Percentiles rank a stretch among this genome's conserved stretches.
These are phyloP conservation scores for Adoxophyes honmai DNA, from an alignment of 1,140 invertebrate species.

Conservation along the genomic window DNA sequence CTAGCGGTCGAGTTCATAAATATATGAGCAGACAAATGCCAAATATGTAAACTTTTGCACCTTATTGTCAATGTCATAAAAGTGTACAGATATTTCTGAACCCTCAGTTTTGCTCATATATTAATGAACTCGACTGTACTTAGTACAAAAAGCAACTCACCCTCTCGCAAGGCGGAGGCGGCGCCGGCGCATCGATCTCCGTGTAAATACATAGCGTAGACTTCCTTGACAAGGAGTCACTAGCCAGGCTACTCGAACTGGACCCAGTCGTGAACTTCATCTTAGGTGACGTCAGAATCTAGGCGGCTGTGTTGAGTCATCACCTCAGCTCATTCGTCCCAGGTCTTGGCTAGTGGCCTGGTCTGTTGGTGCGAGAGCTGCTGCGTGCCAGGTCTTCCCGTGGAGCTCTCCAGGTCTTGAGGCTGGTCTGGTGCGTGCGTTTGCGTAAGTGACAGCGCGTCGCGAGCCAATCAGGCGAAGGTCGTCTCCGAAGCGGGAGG, in stretches of 20 bases:
- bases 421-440: no score
- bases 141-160: slow-evolving; percentile 35
- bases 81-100: no score
- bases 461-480: slow-evolving; percentile 31
- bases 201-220: slow-evolving; percentile 77
- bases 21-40: no score
- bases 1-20: no score
- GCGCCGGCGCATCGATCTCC: slow-evolving; percentile 50
- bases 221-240: slow-evolving; percentile 77
- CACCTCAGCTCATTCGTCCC: slow-evolving; percentile 50
- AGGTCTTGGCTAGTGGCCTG: slow-evolving; percentile 16
- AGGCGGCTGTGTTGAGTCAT: slow-evolving; percentile 65
- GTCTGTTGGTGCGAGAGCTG: not conserved
- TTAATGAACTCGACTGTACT: no score
- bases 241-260: slow-evolving; percentile 75
- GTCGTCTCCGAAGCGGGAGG: slow-evolving; percentile 29
- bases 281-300: slow-evolving; percentile 61
- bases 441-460: slow-evolving; percentile 39
- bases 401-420: no score
- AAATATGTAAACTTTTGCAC: no score
- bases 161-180: slow-evolving; percentile 59
- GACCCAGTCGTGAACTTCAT: slow-evolving; percentile 78
- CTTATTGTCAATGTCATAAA: no score
- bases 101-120: no score
- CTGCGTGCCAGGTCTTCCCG: not conserved